Percentiles rank a stretch among this genome's conserved stretches.
Conservation (phyloP, 2,113 vertebrate species). For the Muscicapa adusta region DNA sequence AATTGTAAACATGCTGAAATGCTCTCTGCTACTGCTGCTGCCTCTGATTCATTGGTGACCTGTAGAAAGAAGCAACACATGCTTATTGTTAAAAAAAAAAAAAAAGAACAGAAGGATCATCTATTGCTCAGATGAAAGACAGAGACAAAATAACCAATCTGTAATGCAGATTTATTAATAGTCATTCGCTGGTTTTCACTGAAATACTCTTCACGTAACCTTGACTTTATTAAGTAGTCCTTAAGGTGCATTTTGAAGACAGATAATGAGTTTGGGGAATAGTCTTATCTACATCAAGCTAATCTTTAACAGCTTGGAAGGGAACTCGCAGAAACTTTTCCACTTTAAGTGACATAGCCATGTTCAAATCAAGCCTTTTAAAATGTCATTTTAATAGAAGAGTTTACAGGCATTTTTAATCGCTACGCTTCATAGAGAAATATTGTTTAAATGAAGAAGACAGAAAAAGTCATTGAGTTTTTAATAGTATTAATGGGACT, state of each 20-base stretch:
- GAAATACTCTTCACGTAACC: conserved; percentile 78
- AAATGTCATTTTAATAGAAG: conserved; percentile 71
- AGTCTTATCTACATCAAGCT: conserved; percentile 79
- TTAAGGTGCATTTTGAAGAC: conserved; percentile 81
- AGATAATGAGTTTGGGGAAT: conserved; percentile 84
- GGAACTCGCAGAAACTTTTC: conserved; percentile 70
- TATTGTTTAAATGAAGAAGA: conserved; percentile 66
- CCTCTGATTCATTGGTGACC: not conserved
- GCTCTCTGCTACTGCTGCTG: not conserved
- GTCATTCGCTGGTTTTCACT: conserved; percentile 76
- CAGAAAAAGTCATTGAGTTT: conserved; percentile 34
- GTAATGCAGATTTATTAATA: conserved; percentile 79
- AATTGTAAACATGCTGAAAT: conserved; percentile 1
- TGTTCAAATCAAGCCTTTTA: conserved; percentile 69
- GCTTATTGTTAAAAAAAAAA: conserved; percentile 30
- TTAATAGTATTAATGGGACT: conserved; percentile 52
- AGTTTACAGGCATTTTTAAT: conserved; percentile 69
- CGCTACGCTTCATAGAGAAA: conserved; percentile 37
- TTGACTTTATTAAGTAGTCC: conserved; percentile 84
- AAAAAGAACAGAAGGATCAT: not conserved
- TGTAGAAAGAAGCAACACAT: conserved; percentile 24
- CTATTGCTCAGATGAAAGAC: conserved; percentile 63
- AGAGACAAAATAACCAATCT: conserved; percentile 72
- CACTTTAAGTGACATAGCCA: conserved; percentile 72
- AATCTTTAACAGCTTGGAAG: conserved; percentile 82